Conservation (phyloP, 2,797 vertebrate genomes). For the Mionectes olivaceus region DNA sequence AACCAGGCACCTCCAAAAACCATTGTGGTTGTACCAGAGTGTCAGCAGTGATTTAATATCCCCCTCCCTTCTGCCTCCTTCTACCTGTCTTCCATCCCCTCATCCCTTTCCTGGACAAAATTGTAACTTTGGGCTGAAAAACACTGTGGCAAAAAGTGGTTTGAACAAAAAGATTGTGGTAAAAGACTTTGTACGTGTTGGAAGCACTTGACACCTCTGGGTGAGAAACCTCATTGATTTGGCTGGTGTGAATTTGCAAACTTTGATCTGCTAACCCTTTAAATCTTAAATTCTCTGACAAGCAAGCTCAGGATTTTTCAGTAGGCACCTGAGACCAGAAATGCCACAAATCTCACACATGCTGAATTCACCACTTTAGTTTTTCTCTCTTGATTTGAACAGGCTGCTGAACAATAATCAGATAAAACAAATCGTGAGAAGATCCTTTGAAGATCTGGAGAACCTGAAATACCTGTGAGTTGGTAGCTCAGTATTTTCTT, state of each 20-base stretch:
- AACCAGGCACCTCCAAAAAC: neutral
- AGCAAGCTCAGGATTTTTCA: neutral
- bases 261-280: neutral
- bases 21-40: accelerated
- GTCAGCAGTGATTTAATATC: neutral
- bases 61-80: neutral
- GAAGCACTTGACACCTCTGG: neutral
- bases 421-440: conserved; percentile 62
- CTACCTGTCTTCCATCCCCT: neutral
- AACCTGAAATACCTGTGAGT: conserved; percentile 79
- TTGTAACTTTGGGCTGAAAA: neutral
- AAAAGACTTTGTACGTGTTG: neutral
- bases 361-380: neutral
- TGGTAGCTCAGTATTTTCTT: neutral
- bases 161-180: too few relatives aligned
- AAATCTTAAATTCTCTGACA: neutral
- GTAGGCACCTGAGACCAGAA: neutral
- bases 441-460: conserved; percentile 71
- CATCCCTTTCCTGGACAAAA: neutral
- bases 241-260: neutral
- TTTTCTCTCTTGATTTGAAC: neutral
- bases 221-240: neutral
- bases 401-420: conserved; percentile 79
- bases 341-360: accelerated
- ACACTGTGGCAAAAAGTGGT: neutral